Evolutionary conservation across 1,140 invertebrate species (phyloP).

Genomic region (Magallana angulata): DNA sequence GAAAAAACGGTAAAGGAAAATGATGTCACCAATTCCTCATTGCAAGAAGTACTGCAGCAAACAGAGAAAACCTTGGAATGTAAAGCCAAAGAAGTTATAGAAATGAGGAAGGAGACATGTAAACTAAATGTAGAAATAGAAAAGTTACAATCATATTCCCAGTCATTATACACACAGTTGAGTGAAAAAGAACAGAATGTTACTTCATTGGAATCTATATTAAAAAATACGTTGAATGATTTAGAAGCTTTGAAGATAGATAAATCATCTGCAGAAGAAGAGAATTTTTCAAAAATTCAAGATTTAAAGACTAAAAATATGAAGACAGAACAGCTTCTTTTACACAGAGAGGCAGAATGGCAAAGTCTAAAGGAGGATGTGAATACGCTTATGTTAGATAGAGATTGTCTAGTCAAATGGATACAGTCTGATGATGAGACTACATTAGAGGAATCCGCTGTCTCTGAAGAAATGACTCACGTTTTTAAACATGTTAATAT

Average conservation of each 20-base stretch:
- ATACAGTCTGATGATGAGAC: background rate
- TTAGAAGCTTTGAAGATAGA: background rate
- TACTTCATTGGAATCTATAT: conserved; percentile 7
- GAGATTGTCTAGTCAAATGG: background rate
- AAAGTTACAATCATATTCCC: background rate
- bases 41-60: background rate
- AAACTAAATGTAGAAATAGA: background rate
- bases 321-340: background rate
- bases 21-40: background rate
- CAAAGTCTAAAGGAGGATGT: background rate
- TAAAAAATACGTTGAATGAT: conserved; percentile 4
- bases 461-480: background rate
- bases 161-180: background rate
- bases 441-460: background rate
- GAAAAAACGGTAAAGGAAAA: conserved; percentile 7
- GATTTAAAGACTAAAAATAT: background rate
- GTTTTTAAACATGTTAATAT: background rate
- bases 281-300: background rate
- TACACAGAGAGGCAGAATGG: background rate
- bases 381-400: background rate
- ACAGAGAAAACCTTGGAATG: background rate
- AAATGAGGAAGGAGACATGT: background rate
- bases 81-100: background rate
- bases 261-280: background rate
- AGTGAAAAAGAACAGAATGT: background rate